Conservation (phyloP, 2,797 vertebrate genomes). For the Rhinella marina region DNA sequence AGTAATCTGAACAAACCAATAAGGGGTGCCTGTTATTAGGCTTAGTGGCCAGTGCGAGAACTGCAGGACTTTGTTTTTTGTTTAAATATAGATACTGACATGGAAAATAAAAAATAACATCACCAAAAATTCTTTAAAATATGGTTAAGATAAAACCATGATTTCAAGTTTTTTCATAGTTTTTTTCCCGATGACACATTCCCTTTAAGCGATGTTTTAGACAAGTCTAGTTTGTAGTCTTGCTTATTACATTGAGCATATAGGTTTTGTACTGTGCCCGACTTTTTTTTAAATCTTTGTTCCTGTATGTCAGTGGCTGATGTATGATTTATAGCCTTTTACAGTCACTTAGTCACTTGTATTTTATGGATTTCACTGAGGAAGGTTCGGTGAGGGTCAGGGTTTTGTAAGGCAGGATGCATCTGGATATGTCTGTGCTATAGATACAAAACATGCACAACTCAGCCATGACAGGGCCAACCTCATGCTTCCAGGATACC, state of each 20-base stretch:
- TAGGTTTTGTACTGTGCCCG: background rate
- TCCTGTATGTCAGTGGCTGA: background rate
- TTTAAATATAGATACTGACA: no score
- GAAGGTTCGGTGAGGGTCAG: constrained; percentile 57
- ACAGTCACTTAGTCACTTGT: constrained; percentile 30
- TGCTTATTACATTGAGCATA: background rate
- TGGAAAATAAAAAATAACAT: no score
- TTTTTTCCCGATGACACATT: no score
- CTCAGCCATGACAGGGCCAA: constrained; percentile 27
- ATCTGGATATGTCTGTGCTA: constrained; percentile 54
- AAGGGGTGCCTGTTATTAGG: no score
- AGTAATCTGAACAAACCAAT: no score
- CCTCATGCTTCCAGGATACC: constrained; percentile 33
- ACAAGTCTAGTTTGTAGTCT: background rate
- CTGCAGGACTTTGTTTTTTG: no score
- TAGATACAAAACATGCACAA: background rate
- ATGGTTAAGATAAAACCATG: no score
- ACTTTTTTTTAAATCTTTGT: background rate
- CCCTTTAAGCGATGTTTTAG: background rate
- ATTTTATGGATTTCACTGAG: constrained; percentile 16
- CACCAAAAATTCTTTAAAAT: no score
- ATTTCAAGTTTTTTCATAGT: no score
- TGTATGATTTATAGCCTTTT: constrained; percentile 32
- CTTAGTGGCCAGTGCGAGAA: no score
- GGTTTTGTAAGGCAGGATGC: constrained; percentile 63